Evolutionary conservation across 2,113 vertebrate genomes (phyloP).

Genomic region (Carassius auratus): DNA sequence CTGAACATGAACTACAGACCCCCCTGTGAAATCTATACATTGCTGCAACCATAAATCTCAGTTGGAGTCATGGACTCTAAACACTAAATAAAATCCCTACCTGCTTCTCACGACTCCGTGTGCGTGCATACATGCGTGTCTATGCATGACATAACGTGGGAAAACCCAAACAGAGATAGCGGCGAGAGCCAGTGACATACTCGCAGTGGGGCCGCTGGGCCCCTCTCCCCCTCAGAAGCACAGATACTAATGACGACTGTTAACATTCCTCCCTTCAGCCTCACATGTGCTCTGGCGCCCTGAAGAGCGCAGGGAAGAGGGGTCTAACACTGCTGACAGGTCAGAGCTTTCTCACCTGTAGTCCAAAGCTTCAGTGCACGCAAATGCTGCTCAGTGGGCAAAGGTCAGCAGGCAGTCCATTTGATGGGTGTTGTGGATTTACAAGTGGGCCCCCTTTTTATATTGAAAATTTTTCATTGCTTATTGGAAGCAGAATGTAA

Average conservation of each 20-base stretch:
- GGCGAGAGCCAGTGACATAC: conserved; percentile 51
- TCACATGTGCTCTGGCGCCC: conserved; percentile 42
- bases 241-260: conserved; percentile 53
- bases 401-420: conserved; percentile 13
- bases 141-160: conserved; percentile 55
- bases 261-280: conserved; percentile 47
- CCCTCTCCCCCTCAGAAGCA: conserved; percentile 40
- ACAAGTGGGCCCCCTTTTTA: neutral
- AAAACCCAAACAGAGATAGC: conserved; percentile 59
- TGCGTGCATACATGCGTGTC: conserved; percentile 29
- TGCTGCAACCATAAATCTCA: conserved; percentile 25
- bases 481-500: neutral
- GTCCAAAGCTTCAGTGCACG: conserved; percentile 6
- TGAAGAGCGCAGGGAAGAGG: conserved; percentile 38
- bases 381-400: neutral
- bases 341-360: conserved; percentile 26
- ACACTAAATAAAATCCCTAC: conserved; percentile 39
- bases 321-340: conserved; percentile 12
- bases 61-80: neutral
- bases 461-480: neutral
- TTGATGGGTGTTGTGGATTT: neutral
- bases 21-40: conserved; percentile 1
- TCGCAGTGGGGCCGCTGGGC: conserved; percentile 40
- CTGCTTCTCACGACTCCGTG: conserved; percentile 28
- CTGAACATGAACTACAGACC: neutral